Percentiles rank a stretch among this genome's conserved stretches.
These are phyloP conservation scores for Cataglyphis hispanica DNA, from an alignment of 1,140 invertebrate genomes.

Conservation along the genomic window DNA sequence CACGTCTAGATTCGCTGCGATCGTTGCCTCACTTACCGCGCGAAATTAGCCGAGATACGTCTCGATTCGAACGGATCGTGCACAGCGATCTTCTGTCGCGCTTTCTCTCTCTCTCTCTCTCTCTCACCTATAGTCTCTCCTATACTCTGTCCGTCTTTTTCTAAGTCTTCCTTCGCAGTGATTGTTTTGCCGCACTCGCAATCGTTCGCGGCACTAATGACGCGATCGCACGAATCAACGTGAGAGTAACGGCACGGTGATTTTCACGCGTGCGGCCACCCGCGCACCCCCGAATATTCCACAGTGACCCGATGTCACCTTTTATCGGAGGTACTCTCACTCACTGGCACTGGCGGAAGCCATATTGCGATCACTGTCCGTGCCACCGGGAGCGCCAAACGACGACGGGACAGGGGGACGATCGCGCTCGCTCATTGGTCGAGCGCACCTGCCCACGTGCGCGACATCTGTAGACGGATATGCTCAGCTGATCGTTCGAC, in stretches of 20 bases:
- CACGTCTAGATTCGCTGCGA: background rate
- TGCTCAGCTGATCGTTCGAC: background rate
- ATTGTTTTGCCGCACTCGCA: slow-evolving; percentile 39
- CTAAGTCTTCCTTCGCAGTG: background rate
- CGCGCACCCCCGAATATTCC: slow-evolving; percentile 64
- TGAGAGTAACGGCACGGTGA: slow-evolving; percentile 21
- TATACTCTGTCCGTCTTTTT: background rate
- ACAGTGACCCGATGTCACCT: slow-evolving; percentile 74
- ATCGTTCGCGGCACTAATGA: background rate
- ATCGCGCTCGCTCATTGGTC: slow-evolving; percentile 66
- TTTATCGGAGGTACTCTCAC: slow-evolving; percentile 80
- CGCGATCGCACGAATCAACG: background rate
- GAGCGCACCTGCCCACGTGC: slow-evolving; percentile 67
- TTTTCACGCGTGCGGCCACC: slow-evolving; percentile 63
- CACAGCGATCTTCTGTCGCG: slow-evolving; percentile 50
- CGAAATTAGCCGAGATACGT: slow-evolving; percentile 33
- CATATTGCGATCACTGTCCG: slow-evolving; percentile 84
- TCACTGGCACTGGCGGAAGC: slow-evolving; percentile 84
- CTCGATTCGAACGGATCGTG: slow-evolving; percentile 11
- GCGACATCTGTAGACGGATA: slow-evolving; percentile 58
- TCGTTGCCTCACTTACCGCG: background rate
- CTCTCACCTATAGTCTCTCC: background rate
- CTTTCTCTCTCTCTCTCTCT: slow-evolving; percentile 50
- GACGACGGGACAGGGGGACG: slow-evolving; percentile 14
- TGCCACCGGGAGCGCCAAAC: slow-evolving; percentile 76